These are phyloP conservation scores for Anser cygnoides DNA, from an alignment of 2,113 vertebrate genomes.

Conservation along the genomic window DNA sequence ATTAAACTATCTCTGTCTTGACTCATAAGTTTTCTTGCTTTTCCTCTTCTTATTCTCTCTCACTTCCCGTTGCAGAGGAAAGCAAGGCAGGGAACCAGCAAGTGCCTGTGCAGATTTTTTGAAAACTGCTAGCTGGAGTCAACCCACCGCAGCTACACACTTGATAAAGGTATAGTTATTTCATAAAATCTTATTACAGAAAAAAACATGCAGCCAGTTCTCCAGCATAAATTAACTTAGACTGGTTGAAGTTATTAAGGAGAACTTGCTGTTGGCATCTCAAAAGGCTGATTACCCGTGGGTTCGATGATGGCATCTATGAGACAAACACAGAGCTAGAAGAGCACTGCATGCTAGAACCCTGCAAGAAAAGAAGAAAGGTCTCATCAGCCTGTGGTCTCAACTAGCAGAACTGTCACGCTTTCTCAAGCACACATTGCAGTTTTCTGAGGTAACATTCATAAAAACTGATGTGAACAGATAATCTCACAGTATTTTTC, in stretches of 20 bases:
- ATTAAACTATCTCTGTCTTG: neutral
- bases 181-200: neutral
- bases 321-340: neutral
- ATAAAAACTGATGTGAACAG: neutral
- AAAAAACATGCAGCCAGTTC: neutral
- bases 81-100: neutral
- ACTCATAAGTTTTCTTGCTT: neutral
- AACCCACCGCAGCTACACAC: neutral
- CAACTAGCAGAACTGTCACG: neutral
- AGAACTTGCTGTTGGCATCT: neutral
- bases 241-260: neutral
- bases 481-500: neutral
- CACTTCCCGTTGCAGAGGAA: neutral
- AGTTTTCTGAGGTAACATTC: neutral
- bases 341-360: neutral
- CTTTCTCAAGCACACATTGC: neutral
- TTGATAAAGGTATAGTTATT: neutral
- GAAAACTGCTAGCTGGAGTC: neutral
- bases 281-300: neutral
- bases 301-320: neutral
- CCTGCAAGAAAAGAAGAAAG: neutral
- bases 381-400: neutral
- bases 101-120: neutral
- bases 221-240: neutral
- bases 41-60: neutral